phyloP scores from a whole-genome alignment of 1,140 invertebrate species.

The Pogonomyrmex barbatus region DNA sequence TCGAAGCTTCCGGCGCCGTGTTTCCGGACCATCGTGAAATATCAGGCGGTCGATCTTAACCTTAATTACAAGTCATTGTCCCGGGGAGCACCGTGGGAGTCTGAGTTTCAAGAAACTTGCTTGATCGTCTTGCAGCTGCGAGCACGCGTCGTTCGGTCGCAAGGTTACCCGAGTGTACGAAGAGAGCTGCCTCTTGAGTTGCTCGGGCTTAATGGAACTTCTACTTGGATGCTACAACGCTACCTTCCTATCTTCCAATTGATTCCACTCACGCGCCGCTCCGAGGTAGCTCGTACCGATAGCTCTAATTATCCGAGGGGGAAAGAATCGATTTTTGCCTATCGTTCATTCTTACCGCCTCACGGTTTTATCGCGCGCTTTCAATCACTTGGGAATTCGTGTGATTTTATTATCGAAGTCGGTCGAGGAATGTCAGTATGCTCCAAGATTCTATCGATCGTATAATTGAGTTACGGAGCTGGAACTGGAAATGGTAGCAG shows the following conservation, averaged over 20 bases:
- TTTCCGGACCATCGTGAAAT: slow-evolving; percentile 46
- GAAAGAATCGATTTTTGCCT: slow-evolving; percentile 63
- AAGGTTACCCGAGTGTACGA: slow-evolving; percentile 61
- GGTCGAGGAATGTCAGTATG: not conserved
- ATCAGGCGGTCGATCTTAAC: slow-evolving; percentile 64
- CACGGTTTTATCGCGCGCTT: slow-evolving; percentile 43
- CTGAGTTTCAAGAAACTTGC: slow-evolving; percentile 65
- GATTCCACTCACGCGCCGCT: slow-evolving; percentile 70
- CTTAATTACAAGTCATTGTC: slow-evolving; percentile 74
- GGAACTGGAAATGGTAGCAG: not conserved
- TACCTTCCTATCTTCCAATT: slow-evolving; percentile 56
- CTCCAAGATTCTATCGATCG: slow-evolving; percentile 11
- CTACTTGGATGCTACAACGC: slow-evolving; percentile 61
- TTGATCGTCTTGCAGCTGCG: slow-evolving; percentile 60
- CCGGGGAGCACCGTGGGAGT: slow-evolving; percentile 11
- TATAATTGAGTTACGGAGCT: slow-evolving; percentile 33
- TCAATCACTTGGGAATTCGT: slow-evolving; percentile 44
- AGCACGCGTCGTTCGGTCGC: slow-evolving; percentile 59
- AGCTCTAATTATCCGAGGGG: slow-evolving; percentile 41
- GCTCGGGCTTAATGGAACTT: slow-evolving; percentile 70
- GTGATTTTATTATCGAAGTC: slow-evolving; percentile 50
- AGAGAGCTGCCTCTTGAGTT: slow-evolving; percentile 62
- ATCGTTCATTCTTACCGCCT: slow-evolving; percentile 41
- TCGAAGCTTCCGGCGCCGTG: slow-evolving; percentile 13
- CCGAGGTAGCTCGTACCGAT: slow-evolving; percentile 53